Evolutionary conservation across 2,888 invertebrate genomes (phyloP).

Genomic region (Byasa hedistus): DNA sequence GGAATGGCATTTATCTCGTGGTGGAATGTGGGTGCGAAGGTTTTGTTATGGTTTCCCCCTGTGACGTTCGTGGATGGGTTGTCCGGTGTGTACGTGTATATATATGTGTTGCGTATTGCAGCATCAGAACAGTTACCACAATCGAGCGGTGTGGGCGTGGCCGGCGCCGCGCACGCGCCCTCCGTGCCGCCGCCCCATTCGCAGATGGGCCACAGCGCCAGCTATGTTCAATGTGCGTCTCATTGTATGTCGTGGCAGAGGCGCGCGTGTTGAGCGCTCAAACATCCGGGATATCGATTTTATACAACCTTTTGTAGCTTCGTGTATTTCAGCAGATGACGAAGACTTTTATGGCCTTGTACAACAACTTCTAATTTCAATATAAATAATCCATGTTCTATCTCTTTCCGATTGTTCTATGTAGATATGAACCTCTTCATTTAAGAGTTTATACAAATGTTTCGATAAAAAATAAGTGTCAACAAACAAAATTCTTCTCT

Average conservation of each 20-base stretch:
- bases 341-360: no score
- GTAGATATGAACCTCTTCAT: no score
- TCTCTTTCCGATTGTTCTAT: no score
- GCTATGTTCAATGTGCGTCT: conserved; percentile 87
- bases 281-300: background rate
- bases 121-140: conserved; percentile 50
- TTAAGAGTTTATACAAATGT: no score
- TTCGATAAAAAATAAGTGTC: no score
- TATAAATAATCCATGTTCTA: no score
- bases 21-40: no score
- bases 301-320: no score
- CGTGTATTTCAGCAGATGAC: no score
- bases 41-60: background rate
- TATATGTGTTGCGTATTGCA: conserved; percentile 28
- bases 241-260: background rate
- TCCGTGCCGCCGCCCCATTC: conserved; percentile 63
- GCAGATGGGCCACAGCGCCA: conserved; percentile 81
- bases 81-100: background rate
- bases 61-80: background rate
- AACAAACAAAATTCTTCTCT: no score
- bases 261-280: background rate
- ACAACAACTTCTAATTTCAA: no score
- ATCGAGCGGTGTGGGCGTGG: conserved; percentile 50
- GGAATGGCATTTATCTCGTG: background rate
- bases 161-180: conserved; percentile 45